Conservation (phyloP, 2,113 vertebrate genomes). For the Malurus elegans region DNA sequence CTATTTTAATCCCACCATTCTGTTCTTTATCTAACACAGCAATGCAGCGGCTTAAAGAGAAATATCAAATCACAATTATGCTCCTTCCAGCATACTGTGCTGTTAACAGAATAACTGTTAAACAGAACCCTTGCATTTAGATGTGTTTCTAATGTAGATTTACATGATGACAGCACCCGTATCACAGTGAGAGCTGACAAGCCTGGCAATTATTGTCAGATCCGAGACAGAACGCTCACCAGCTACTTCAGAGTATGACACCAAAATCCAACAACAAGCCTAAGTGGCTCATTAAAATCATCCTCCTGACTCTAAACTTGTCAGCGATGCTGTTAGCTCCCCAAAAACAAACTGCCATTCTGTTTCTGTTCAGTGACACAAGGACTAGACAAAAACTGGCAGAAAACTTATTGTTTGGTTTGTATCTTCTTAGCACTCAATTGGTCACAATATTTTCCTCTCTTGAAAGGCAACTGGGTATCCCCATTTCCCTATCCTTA, state of each 20-base stretch:
- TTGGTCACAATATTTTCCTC: background rate
- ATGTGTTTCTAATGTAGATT: background rate
- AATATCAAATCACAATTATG: background rate
- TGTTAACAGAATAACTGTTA: background rate
- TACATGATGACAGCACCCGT: background rate
- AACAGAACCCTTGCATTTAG: background rate
- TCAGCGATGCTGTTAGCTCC: background rate
- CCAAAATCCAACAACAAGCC: background rate
- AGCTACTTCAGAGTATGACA: constrained; percentile 24
- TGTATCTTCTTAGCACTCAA: background rate
- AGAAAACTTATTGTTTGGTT: background rate
- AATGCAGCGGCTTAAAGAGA: background rate
- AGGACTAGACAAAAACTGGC: background rate
- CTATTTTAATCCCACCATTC: background rate
- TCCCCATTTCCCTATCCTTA: background rate
- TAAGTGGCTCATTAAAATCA: constrained; percentile 1
- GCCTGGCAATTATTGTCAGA: constrained; percentile 25
- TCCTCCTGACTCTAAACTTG: background rate
- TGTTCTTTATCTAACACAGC: background rate
- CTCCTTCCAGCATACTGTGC: background rate
- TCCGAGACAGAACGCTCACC: background rate
- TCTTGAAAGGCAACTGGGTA: background rate
- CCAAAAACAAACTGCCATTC: background rate
- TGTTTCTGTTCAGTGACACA: background rate
- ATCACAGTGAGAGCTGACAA: background rate